phyloP scores from a whole-genome alignment of 2,797 vertebrate genomes.

The Nasua narica region DNA sequence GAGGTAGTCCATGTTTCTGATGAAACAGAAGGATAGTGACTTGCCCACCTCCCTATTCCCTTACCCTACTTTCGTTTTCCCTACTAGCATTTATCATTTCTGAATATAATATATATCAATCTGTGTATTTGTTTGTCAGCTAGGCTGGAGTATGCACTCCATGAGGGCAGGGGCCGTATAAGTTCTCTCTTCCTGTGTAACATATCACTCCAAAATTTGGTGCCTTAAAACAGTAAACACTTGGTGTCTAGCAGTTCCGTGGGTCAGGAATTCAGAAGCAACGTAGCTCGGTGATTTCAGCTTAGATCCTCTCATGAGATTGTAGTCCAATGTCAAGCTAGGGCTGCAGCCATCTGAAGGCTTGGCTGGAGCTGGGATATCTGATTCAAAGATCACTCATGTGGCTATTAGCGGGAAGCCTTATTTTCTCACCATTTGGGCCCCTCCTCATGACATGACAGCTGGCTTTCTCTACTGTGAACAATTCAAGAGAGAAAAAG shows the following conservation, averaged over 20 bases:
- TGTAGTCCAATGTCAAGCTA: neutral
- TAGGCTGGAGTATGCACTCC: neutral
- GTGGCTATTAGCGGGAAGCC: neutral
- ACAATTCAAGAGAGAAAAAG: neutral
- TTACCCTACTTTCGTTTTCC: neutral
- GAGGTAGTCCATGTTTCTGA: neutral
- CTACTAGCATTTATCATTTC: slow-evolving; percentile 1
- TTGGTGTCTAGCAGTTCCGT: neutral
- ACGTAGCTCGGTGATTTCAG: neutral
- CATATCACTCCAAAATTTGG: neutral
- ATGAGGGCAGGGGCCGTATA: neutral
- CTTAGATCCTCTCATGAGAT: neutral
- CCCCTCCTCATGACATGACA: neutral
- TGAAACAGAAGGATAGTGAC: neutral
- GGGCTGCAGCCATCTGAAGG: neutral
- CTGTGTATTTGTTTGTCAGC: slow-evolving; percentile 7
- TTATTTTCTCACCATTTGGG: neutral
- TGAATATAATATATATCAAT: neutral
- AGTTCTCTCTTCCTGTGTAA: neutral
- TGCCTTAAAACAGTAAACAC: neutral
- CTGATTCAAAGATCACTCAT: neutral
- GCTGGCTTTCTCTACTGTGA: slow-evolving; percentile 29
- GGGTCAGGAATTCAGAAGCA: neutral
- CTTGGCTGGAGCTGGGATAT: neutral
- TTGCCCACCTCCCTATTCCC: neutral